Percentiles rank a stretch among this genome's conserved stretches.
These are phyloP conservation scores for Papilio elwesi DNA, from an alignment of 2,888 invertebrate genomes.

Conservation along the genomic window DNA sequence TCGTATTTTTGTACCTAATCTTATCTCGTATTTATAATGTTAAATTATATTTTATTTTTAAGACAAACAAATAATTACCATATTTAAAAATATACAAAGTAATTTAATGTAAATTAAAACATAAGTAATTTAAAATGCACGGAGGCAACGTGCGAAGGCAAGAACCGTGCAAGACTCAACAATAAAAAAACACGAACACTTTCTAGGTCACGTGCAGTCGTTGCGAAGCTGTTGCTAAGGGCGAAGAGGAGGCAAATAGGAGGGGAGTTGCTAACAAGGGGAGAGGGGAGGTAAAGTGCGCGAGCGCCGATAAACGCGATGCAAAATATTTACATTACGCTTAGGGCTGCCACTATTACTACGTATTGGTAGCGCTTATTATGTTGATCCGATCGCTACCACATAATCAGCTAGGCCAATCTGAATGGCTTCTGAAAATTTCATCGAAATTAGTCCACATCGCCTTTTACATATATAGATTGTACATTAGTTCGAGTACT, in stretches of 20 bases:
- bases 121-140: background rate
- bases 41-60: background rate
- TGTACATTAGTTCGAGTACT: too few relatives aligned
- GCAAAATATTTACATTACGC: slow-evolving; percentile 24
- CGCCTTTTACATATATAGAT: too few relatives aligned
- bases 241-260: background rate
- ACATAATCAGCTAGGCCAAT: too few relatives aligned
- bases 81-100: background rate
- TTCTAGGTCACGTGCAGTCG: slow-evolving; percentile 8
- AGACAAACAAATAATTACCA: background rate
- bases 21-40: background rate
- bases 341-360: slow-evolving; percentile 4
- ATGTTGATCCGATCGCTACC: too few relatives aligned
- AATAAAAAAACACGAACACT: background rate
- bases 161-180: slow-evolving; percentile 3
- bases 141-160: background rate
- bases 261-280: background rate
- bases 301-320: slow-evolving; percentile 18
- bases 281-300: background rate
- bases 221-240: slow-evolving; percentile 16
- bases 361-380: background rate
- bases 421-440: too few relatives aligned
- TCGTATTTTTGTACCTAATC: too few relatives aligned
- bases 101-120: background rate
- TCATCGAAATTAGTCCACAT: too few relatives aligned